Percentiles rank a stretch among this genome's conserved stretches.
These are phyloP conservation scores for Syritta pipiens DNA, from an alignment of 2,888 invertebrate species.

Conservation along the genomic window DNA sequence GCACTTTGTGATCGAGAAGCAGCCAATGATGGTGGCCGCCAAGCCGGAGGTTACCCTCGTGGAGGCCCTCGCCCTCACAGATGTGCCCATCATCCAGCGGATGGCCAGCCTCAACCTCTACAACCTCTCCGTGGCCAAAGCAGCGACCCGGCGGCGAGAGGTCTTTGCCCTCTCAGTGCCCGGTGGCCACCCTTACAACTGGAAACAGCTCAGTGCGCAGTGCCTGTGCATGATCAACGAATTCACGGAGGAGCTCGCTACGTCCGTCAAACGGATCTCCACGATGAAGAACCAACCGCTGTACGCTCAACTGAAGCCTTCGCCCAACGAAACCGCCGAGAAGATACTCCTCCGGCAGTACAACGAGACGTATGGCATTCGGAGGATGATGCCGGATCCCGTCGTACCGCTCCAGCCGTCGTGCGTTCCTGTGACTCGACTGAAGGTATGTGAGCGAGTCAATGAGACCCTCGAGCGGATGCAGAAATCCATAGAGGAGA, in stretches of 20 bases:
- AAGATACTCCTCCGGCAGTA: constrained; percentile 76
- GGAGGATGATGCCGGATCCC: constrained; percentile 72
- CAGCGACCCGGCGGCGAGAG: constrained; percentile 82
- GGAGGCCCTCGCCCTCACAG: constrained; percentile 81
- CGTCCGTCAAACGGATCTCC: constrained; percentile 77
- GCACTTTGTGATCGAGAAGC: constrained; percentile 82
- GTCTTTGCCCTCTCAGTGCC: constrained; percentile 89
- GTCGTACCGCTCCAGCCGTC: constrained; percentile 72
- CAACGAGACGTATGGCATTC: constrained; percentile 76
- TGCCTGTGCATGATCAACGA: constrained; percentile 83
- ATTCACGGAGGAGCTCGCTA: constrained; percentile 84
- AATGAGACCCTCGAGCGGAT: constrained; percentile 79
- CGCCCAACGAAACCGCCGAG: constrained; percentile 74
- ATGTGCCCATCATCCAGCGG: constrained; percentile 85
- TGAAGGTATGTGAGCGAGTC: constrained; percentile 75
- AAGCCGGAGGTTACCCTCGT: constrained; percentile 81
- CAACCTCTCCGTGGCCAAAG: constrained; percentile 82
- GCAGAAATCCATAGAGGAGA: constrained; percentile 78
- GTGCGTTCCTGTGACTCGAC: constrained; percentile 71
- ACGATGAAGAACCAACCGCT: constrained; percentile 72
- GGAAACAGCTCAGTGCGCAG: constrained; percentile 86
- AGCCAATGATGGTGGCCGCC: constrained; percentile 73
- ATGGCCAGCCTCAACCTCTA: constrained; percentile 88
- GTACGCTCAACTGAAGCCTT: constrained; percentile 65
- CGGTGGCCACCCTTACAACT: constrained; percentile 93